Percentiles rank a stretch among this genome's conserved stretches.
These are phyloP conservation scores for Noctua fimbriata DNA, from an alignment of 2,888 invertebrate genomes.

Conservation along the genomic window DNA sequence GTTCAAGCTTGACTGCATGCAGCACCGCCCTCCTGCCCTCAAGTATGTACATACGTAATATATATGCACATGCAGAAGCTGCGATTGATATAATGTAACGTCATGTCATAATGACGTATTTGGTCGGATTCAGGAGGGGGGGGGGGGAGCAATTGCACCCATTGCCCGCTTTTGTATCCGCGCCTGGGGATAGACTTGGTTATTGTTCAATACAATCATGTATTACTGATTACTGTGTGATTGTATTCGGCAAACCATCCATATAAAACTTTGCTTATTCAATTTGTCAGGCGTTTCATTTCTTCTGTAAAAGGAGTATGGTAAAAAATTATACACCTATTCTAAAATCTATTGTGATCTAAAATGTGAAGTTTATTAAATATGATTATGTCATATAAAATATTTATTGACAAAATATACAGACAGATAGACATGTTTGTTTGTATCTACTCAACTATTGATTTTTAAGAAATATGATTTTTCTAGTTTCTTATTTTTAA, in stretches of 20 bases:
- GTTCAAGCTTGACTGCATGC: too few species aligned
- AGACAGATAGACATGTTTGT: background rate
- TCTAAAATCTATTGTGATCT: background rate
- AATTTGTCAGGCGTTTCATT: constrained; percentile 10
- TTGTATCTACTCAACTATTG: constrained; percentile 11
- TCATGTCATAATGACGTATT: too few species aligned
- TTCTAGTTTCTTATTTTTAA: background rate
- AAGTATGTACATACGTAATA: too few species aligned
- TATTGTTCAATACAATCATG: background rate
- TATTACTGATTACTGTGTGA: background rate
- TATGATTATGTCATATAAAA: background rate
- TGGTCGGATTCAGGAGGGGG: too few species aligned
- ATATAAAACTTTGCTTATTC: background rate
- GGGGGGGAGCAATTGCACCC: too few species aligned
- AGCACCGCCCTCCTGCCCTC: too few species aligned
- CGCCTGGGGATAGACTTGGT: background rate
- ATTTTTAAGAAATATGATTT: background rate
- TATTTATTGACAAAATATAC: constrained; percentile 40
- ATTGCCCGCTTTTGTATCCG: too few species aligned
- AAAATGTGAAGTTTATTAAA: background rate
- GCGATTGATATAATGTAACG: too few species aligned
- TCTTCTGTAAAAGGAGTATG: background rate
- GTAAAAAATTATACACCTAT: too few species aligned
- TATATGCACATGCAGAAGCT: too few species aligned
- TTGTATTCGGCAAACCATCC: background rate